phyloP scores from a whole-genome alignment of 2,113 vertebrate species.

The Otis tarda region DNA sequence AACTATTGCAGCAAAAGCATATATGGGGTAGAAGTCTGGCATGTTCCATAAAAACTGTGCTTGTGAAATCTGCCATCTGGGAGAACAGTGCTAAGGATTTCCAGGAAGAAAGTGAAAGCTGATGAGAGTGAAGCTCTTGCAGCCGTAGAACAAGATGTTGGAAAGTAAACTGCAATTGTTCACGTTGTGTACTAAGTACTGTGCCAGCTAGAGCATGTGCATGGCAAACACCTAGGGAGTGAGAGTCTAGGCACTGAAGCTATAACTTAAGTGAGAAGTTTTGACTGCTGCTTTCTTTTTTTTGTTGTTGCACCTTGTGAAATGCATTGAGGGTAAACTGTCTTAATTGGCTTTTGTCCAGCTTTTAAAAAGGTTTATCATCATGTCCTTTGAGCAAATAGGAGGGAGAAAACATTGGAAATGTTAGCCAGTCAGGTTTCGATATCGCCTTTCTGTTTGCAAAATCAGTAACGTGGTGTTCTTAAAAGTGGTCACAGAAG shows the following conservation, averaged over 20 bases:
- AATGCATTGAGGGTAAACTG: background rate
- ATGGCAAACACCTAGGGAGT: background rate
- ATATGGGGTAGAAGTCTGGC: background rate
- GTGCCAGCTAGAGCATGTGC: background rate
- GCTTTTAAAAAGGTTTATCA: background rate
- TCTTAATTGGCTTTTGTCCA: background rate
- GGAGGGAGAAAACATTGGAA: background rate
- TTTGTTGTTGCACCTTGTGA: accelerated
- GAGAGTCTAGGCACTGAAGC: background rate
- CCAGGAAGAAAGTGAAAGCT: background rate
- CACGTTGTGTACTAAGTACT: accelerated
- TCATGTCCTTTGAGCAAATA: background rate
- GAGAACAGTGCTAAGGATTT: background rate
- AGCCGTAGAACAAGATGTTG: background rate
- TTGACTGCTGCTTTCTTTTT: background rate
- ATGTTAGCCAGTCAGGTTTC: background rate
- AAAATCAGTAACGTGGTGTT: background rate
- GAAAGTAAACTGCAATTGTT: background rate
- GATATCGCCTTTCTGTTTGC: background rate
- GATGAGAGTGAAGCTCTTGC: background rate
- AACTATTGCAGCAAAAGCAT: background rate
- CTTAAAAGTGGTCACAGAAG: background rate
- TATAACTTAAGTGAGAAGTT: background rate
- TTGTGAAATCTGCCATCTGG: background rate
- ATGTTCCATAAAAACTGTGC: background rate